A percentile compares a stretch with the other conserved stretches of the same genome.
Conservation (phyloP, 1,140 invertebrate species). For the Samia ricini region DNA sequence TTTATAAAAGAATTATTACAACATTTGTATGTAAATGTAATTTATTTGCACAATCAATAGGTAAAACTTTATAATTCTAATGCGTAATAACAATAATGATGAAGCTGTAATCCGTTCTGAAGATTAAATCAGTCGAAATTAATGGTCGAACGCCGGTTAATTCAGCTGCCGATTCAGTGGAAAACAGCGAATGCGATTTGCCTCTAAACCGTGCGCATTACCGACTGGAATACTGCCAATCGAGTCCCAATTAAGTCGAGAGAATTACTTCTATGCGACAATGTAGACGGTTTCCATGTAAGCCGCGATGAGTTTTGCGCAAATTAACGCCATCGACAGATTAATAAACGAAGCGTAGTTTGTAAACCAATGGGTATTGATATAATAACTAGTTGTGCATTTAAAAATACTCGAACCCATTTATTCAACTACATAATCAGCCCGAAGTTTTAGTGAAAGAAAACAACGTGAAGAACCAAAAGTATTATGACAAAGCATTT, state of each 20-base stretch:
- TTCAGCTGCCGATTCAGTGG: neutral
- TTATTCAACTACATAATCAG: no score
- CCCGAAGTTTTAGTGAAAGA: no score
- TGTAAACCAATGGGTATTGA: no score
- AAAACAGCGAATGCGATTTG: constrained; percentile 1
- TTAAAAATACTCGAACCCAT: no score
- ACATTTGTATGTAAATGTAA: no score
- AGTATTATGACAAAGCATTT: no score
- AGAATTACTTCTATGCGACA: constrained; percentile 1
- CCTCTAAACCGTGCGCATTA: neutral
- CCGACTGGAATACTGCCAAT: constrained; percentile 4
- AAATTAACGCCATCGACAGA: neutral
- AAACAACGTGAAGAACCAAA: no score
- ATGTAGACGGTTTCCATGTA: neutral
- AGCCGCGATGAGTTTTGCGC: neutral
- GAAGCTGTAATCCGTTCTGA: neutral
- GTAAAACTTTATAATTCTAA: no score
- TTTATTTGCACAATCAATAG: no score
- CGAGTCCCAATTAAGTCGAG: constrained; percentile 2
- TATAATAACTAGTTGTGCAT: no score
- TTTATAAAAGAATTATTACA: no score
- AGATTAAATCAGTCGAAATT: neutral
- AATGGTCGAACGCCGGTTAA: neutral
- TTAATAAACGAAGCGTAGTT: neutral
- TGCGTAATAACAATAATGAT: no score